Evolutionary conservation across 2,888 invertebrate species (phyloP).

Genomic region (Criorhina ranunculi): DNA sequence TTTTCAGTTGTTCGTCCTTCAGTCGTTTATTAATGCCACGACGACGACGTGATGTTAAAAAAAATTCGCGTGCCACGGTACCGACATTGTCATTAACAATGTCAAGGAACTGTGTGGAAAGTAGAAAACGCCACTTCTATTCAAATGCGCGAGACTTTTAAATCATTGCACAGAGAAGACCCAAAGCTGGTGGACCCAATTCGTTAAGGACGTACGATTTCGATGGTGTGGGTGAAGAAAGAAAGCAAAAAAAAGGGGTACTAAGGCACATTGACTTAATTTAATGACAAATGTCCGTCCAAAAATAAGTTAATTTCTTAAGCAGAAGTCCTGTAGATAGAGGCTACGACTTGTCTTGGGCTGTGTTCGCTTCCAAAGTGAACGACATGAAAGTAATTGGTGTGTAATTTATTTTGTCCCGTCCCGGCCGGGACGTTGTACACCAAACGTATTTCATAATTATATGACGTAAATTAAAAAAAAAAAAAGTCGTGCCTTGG

Average conservation of each 20-base stretch:
- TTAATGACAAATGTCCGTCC: constrained; percentile 24
- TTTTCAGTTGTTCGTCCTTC: background rate
- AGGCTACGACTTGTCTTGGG: background rate
- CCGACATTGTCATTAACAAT: constrained; percentile 7
- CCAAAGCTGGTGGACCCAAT: background rate
- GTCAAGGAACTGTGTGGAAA: constrained; percentile 10
- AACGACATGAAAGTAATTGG: constrained; percentile 37
- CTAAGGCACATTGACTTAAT: constrained; percentile 29
- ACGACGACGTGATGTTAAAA: background rate
- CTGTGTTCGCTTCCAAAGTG: constrained; percentile 2
- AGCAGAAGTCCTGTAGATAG: background rate
- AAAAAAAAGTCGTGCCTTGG: background rate
- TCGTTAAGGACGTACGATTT: constrained; percentile 2
- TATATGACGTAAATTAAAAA: constrained; percentile 20
- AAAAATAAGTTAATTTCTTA: constrained; percentile 46
- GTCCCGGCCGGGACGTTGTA: constrained; percentile 3
- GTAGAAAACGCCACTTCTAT: constrained; percentile 14
- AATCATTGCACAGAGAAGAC: too few relatives aligned
- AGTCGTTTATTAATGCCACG: too few relatives aligned
- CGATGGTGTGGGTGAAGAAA: background rate
- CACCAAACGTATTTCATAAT: constrained; percentile 17
- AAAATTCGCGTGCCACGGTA: constrained; percentile 8
- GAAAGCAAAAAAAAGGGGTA: background rate
- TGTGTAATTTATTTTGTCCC: constrained; percentile 44
- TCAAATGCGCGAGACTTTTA: constrained; percentile 13